Percentiles rank a stretch among this genome's conserved stretches.
Conservation (phyloP, 2,797 vertebrate genomes). For the Clarias pachynema region DNA sequence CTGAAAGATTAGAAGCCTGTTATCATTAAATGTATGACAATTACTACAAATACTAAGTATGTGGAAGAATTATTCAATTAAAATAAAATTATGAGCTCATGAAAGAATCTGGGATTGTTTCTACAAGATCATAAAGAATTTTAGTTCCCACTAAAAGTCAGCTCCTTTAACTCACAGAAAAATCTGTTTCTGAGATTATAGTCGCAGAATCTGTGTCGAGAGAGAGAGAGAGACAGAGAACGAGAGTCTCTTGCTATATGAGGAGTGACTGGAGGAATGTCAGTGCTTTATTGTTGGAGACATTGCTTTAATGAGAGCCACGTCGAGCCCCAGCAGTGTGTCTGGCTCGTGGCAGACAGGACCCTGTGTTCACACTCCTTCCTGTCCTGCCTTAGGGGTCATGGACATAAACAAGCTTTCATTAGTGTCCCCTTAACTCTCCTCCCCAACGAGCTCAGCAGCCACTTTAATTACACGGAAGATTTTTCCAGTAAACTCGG, state of each 20-base stretch:
- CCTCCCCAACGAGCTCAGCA: constrained; percentile 31
- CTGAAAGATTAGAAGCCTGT: background rate
- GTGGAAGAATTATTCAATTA: background rate
- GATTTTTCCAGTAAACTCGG: constrained; percentile 52
- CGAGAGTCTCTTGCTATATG: constrained; percentile 53
- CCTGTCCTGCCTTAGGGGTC: constrained; percentile 50
- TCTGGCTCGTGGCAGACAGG: constrained; percentile 38
- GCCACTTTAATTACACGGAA: constrained; percentile 65
- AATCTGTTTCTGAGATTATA: constrained; percentile 30
- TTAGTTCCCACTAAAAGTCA: background rate
- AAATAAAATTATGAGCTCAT: background rate
- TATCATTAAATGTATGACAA: background rate
- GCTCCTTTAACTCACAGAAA: background rate
- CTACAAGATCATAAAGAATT: background rate
- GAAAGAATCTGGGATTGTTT: background rate
- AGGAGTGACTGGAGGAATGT: constrained; percentile 67
- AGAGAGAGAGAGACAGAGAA: background rate
- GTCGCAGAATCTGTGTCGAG: background rate
- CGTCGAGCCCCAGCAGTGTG: constrained; percentile 55
- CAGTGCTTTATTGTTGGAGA: constrained; percentile 55
- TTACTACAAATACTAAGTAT: background rate
- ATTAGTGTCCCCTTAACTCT: constrained; percentile 60
- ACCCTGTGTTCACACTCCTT: background rate
- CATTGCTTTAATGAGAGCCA: constrained; percentile 66
- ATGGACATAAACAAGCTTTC: constrained; percentile 66